Evolutionary conservation across 2,888 invertebrate species (phyloP), one percentile per base, ranked within the genome.

Genomic region (Seira ritae): DNA sequence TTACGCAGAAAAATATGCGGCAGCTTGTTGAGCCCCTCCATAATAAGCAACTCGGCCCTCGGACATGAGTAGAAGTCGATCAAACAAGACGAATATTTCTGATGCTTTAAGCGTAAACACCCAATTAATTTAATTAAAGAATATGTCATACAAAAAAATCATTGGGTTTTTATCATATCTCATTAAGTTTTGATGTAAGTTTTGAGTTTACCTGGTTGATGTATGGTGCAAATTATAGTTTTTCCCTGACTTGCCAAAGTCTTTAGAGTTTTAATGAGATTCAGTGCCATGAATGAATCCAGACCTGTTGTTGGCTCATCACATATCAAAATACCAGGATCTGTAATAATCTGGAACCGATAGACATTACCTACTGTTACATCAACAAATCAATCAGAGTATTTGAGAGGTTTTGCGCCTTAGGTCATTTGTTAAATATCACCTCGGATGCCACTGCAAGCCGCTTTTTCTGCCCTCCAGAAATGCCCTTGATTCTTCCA

Each of bases 221-320:
- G 98, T 86, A 98, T 97, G 0, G 98, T 98, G 89, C 96, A 95
- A 22, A 98, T 93, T 72, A 98, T 94, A 0, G 97, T 98, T 92
- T 97, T 97, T 23, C 97, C 97, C 89, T 94, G 93, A 0, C 93
- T 92, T 0, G 96, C 94, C 90, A 95, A 93, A 80, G 37, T 81
- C 65, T 65, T 90, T 24, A 89, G 76, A 1, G 91, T 81, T 6
- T 68, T 62, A 0, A 87, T 70, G 1, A 98, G 96, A 91, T 96
- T 97, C 90, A 96, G 95, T 0, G 99, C 98, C 97, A 98, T 98
- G 90, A 96, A 98, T 0, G 98, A 97, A 91, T 99, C 99, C 79
- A 99, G 92, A 0, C 98, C 98, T 0, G 98, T 98, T 0, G 98
- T 99, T 0, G 98, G 98, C 90, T 99, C 99, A 90, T 99, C 99